Conservation (phyloP, 2,888 invertebrate species). For the Sphaerophoria taeniata region DNA sequence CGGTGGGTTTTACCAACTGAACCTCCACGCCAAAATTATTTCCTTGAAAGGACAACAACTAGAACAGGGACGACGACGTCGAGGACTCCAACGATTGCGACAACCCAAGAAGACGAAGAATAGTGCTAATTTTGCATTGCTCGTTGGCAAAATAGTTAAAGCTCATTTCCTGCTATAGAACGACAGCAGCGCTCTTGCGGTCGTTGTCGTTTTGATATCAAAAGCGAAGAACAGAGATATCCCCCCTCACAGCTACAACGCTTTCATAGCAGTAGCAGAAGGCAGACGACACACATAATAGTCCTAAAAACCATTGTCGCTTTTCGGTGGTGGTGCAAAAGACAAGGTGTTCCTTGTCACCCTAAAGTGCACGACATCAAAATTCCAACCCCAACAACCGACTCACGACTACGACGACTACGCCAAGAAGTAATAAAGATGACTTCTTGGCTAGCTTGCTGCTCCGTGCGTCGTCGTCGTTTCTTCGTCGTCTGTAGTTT, state of each 20-base stretch:
- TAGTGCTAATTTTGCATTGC: constrained; percentile 69
- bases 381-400: constrained; percentile 44
- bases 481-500: constrained; percentile 4
- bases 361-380: constrained; percentile 69
- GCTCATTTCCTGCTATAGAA: constrained; percentile 62
- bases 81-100: neutral
- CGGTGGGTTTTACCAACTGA: constrained; percentile 8
- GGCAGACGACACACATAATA: constrained; percentile 38
- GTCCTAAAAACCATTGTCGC: constrained; percentile 36
- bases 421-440: constrained; percentile 48
- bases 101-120: constrained; percentile 33
- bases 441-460: constrained; percentile 63
- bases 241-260: too few species aligned
- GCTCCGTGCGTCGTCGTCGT: constrained; percentile 3
- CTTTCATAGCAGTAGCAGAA: neutral
- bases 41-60: neutral
- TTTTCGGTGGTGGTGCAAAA: constrained; percentile 55
- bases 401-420: too few species aligned
- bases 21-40: constrained; percentile 5
- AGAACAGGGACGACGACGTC: neutral
- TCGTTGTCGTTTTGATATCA: too few species aligned
- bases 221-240: too few species aligned
- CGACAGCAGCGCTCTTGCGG: neutral
- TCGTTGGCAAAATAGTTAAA: constrained; percentile 66
- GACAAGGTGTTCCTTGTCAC: constrained; percentile 70